Evolutionary conservation across 1,140 invertebrate species (phyloP).

Genomic region (Lasioglossum albipes): DNA sequence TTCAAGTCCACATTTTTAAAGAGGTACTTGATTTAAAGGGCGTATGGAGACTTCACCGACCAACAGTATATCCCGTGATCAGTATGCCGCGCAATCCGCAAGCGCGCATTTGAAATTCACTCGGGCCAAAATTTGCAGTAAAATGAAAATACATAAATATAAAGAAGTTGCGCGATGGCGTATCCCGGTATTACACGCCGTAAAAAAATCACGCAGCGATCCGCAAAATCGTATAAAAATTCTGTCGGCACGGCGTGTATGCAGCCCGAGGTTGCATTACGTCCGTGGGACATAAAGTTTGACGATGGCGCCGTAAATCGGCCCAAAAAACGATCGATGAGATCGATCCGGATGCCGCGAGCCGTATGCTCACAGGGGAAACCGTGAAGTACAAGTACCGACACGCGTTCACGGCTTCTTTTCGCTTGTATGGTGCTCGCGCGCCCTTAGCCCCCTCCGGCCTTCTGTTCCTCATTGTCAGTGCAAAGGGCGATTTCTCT

Average conservation of each 20-base stretch:
- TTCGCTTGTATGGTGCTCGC: not conserved
- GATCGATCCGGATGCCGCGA: constrained; percentile 27
- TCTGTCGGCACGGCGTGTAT: not conserved
- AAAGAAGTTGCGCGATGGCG: no score
- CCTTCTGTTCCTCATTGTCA: constrained; percentile 66
- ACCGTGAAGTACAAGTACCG: constrained; percentile 9
- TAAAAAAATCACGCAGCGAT: not conserved
- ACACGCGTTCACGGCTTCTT: not conserved
- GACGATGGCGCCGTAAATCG: constrained; percentile 38
- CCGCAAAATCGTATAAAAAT: not conserved
- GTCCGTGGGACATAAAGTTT: constrained; percentile 28
- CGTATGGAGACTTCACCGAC: no score
- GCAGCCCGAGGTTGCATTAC: not conserved
- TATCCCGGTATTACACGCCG: not conserved
- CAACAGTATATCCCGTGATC: no score
- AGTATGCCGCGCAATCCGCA: no score
- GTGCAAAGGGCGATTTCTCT: constrained; percentile 71
- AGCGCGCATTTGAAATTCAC: no score
- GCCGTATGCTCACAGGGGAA: not conserved
- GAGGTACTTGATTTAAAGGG: no score
- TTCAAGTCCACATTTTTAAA: no score
- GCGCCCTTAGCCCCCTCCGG: constrained; percentile 1
- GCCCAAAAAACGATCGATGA: constrained; percentile 23
- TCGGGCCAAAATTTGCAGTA: no score
- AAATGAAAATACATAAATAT: no score